phyloP scores from a whole-genome alignment of 2,113 vertebrate species.

The Empidonax alnorum region DNA sequence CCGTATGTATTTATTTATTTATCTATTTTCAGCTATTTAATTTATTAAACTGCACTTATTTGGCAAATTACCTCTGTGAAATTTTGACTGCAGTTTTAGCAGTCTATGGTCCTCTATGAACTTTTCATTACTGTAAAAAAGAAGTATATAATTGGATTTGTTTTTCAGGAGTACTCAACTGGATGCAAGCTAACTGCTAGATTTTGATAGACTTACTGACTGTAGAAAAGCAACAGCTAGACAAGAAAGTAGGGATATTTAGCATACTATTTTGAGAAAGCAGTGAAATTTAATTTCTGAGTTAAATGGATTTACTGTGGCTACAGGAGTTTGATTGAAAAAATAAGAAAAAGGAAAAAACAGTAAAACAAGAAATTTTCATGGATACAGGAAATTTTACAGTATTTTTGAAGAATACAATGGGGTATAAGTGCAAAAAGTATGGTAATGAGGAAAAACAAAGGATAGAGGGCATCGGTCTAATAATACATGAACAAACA shows the following conservation, averaged over 20 bases:
- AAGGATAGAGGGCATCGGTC: neutral
- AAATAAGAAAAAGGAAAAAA: neutral
- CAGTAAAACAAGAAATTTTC: neutral
- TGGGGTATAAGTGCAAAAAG: neutral
- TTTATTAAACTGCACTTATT: neutral
- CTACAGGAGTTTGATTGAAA: neutral
- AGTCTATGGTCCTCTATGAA: neutral
- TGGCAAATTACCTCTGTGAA: neutral
- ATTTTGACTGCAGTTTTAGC: neutral
- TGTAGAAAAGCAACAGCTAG: neutral
- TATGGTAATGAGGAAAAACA: neutral
- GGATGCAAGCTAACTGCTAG: neutral
- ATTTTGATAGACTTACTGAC: neutral
- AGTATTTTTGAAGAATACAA: neutral
- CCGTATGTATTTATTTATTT: slow-evolving; percentile 20
- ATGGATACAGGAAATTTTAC: neutral
- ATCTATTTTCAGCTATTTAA: neutral
- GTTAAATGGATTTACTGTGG: neutral
- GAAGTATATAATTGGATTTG: neutral
- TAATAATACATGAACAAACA: neutral
- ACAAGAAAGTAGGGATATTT: neutral
- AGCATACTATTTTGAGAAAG: neutral
- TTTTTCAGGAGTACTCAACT: neutral
- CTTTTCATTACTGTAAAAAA: neutral
- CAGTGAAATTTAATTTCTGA: neutral